A percentile compares a stretch with the other conserved stretches of the same genome.
phyloP scores from a whole-genome alignment of 2,797 vertebrate genomes.

The Coccyzus lansbergi region DNA sequence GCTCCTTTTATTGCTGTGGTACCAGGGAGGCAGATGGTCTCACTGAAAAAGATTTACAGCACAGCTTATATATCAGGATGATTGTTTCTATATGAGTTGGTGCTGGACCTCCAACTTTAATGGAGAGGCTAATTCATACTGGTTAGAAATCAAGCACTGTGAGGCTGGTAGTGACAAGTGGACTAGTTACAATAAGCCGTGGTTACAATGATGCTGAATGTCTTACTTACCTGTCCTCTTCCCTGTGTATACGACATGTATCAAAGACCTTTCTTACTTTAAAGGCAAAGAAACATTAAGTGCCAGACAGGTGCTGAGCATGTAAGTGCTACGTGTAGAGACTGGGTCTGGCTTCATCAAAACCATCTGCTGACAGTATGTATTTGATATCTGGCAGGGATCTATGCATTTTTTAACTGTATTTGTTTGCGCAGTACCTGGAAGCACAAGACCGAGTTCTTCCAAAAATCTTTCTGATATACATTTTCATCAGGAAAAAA shows the following conservation, averaged over 20 bases:
- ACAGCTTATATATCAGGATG: neutral
- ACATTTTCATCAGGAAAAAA: neutral
- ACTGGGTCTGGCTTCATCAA: neutral
- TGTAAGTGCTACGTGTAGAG: neutral
- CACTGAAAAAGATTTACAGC: neutral
- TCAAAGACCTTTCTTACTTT: neutral
- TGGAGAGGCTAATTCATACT: neutral
- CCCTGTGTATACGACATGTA: neutral
- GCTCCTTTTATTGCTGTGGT: neutral
- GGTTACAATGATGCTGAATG: neutral
- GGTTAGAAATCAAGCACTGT: neutral
- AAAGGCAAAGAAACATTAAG: neutral
- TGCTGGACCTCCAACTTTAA: neutral
- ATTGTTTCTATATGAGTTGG: neutral
- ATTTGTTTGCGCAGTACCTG: neutral
- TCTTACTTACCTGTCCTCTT: neutral
- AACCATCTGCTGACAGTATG: neutral
- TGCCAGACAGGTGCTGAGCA: neutral
- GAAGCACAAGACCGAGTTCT: neutral
- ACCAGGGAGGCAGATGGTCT: neutral
- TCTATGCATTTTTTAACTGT: neutral
- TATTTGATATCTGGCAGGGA: neutral
- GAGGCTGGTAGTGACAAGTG: neutral
- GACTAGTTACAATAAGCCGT: neutral
- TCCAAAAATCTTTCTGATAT: constrained; percentile 16